These are phyloP conservation scores for Spilosoma lubricipeda DNA, from an alignment of 2,888 invertebrate species.

Conservation along the genomic window DNA sequence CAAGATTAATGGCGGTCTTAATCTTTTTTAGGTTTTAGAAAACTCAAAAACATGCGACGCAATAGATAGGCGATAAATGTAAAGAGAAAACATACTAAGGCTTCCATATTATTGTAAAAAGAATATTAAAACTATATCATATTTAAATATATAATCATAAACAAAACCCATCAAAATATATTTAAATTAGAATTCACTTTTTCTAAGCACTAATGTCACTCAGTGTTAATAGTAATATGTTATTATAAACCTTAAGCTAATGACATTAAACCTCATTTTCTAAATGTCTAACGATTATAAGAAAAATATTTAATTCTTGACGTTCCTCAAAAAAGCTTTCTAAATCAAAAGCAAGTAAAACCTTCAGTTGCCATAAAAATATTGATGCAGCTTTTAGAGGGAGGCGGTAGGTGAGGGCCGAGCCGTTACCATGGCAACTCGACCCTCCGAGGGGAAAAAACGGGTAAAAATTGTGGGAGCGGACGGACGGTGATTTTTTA, in stretches of 20 bases:
- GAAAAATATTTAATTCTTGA: not conserved
- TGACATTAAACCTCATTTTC: not conserved
- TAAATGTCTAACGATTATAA: not conserved
- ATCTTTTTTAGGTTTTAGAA: not conserved
- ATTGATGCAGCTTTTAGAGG: constrained; percentile 77
- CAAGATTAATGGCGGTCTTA: not conserved
- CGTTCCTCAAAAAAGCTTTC: constrained; percentile 25
- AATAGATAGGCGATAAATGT: no score
- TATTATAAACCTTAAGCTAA: not conserved
- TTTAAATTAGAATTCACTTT: not conserved
- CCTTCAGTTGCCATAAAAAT: constrained; percentile 76
- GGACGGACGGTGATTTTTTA: constrained; percentile 85
- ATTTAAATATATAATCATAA: not conserved
- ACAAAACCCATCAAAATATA: not conserved
- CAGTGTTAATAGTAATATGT: not conserved
- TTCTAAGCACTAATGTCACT: not conserved
- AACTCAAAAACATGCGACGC: not conserved
- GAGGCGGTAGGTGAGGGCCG: constrained; percentile 63
- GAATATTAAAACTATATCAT: not conserved
- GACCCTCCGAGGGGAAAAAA: constrained; percentile 85
- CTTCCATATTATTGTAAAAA: not conserved
- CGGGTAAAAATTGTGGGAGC: constrained; percentile 85
- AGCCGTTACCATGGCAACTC: constrained; percentile 79
- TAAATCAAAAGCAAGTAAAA: constrained; percentile 54
- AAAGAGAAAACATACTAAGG: not conserved